Evolutionary conservation across 1,140 invertebrate genomes (phyloP), one percentile per base, ranked within the genome.

Genomic region (Onthophagus taurus): DNA sequence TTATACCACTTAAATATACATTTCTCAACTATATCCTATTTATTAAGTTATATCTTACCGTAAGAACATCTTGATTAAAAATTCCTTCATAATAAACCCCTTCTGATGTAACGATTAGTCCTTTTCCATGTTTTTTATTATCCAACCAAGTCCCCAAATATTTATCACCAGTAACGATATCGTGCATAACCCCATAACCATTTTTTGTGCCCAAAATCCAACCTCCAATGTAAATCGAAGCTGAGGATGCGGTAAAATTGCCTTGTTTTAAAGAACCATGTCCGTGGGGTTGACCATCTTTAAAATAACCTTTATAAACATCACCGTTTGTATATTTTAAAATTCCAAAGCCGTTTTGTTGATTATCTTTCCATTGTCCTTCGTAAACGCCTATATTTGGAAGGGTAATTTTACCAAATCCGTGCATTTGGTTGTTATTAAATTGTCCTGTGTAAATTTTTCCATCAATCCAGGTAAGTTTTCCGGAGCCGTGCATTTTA

Each of bases 21-120:
- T 36, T 37, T 20, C 7, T 26, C n/a, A n/a, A n/a, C n/a, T 7
- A 7, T 26, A 7, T 7, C 7, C 24, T 26, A n/a, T 12, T 33
- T 8, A 12, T 33, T 7, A 12, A 7, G 2, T 26, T 11, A 6
- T 4, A 9, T 1, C 71, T 70, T 62, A 86, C 83, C 52, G 73
- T 78, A 20, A 92, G 65, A 51, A 84, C 74, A 60, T 85, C 81
- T 54, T 83, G 78, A 41, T 74, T 72, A 59, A 91, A 93, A 41
- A 75, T 75, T 17, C 89, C 89, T 69, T 91, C 88, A 54, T 89
- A 91, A 67, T 93, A 92, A 67, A 89, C 82, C 0, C 87, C 88
- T 67, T 90, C 85, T 38, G 89, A 68, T 1, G 88, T 90, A 2
- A 92, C 85, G 35, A 90, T 85, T 19, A 89, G 67, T 7, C 87